phyloP scores from a whole-genome alignment of 2,888 invertebrate genomes.

The Pilophorus perplexus region DNA sequence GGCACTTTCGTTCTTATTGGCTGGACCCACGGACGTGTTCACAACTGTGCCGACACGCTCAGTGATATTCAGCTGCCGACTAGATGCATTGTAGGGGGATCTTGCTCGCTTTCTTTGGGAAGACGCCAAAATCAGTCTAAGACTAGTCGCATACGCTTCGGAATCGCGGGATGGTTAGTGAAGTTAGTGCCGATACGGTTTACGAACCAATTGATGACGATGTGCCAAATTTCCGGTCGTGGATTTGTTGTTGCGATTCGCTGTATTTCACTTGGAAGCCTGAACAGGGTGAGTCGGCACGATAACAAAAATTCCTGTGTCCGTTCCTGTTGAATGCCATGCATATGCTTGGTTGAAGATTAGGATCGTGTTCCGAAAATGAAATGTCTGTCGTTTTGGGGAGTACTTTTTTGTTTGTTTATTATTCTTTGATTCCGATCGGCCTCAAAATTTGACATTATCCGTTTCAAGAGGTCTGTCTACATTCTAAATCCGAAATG shows the following conservation, averaged over 20 bases:
- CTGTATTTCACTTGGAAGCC: constrained; percentile 32
- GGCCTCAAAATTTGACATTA: too few relatives aligned
- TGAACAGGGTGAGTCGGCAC: constrained; percentile 23
- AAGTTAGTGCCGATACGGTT: constrained; percentile 31
- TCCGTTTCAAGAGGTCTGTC: too few relatives aligned
- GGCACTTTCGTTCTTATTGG: constrained; percentile 10
- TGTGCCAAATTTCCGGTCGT: constrained; percentile 23
- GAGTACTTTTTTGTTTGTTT: too few relatives aligned
- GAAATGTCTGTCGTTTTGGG: too few relatives aligned
- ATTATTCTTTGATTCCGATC: too few relatives aligned
- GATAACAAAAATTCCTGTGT: too few relatives aligned
- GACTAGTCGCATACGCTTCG: not conserved
- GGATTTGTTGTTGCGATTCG: constrained; percentile 33
- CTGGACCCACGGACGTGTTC: constrained; percentile 14
- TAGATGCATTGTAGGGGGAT: not conserved
- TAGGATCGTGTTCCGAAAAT: too few relatives aligned
- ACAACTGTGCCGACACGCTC: constrained; percentile 35
- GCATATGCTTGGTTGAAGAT: too few relatives aligned
- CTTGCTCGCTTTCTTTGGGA: constrained; percentile 4
- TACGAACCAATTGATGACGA: constrained; percentile 31
- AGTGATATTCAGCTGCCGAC: constrained; percentile 23
- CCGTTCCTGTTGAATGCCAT: too few relatives aligned
- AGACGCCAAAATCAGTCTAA: not conserved
- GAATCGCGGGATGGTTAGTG: constrained; percentile 23
- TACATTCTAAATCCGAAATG: too few relatives aligned